Base-by-base conservation (phyloP, 2,113 vertebrate species). In the Aphelocoma coerulescens region DNA sequence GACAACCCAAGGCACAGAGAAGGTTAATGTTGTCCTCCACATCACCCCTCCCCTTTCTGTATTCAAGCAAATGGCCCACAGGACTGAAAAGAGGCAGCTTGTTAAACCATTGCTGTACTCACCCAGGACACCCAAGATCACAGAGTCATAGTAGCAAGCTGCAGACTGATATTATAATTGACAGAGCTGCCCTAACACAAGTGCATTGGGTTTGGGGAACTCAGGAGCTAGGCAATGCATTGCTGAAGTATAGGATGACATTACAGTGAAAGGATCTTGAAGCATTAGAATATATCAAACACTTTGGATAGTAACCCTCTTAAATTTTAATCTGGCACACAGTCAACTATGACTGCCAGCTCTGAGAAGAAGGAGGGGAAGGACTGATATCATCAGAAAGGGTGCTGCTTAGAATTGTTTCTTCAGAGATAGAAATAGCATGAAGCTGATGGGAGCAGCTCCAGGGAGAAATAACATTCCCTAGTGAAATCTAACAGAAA, bases 151-250 rank as follows among this genome's bases (percentile, higher is more conserved):
- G 59, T 0, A 71, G 51, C 33, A 11, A 8, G 10, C 63, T 90
- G 68, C 68, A 93, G 85, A n/a, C 67, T 63, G 85, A 91, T 90
- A 83, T 71, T 69, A 9, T 37, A 94, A 88, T 49, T 83, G 95
- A 91, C 72, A 93, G 75, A 85, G 55, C 48, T 95, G 67, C 82
- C 72, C 85, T 77, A 48, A 71, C 43, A 57, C 71, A 83, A 91
- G 37, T 30, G 33, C 51, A 52, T 0, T 32, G 55, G 79, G 76
- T 88, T 73, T 16, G 8, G 41, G 48, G 41, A 68, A 77, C 69
- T 92, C 68, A 26, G 67, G 76, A 91, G 63, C 73, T 59, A 48
- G 76, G 43, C 32, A 74, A 21, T 57, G 37, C 32, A 58, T 83
- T 92, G 57, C 63, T 85, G 62, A 84, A 87, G 32, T 84, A 59